Evolutionary conservation across 2,797 vertebrate genomes (phyloP), one percentile per base, ranked within the genome.

Genomic region (Bufotes viridis): DNA sequence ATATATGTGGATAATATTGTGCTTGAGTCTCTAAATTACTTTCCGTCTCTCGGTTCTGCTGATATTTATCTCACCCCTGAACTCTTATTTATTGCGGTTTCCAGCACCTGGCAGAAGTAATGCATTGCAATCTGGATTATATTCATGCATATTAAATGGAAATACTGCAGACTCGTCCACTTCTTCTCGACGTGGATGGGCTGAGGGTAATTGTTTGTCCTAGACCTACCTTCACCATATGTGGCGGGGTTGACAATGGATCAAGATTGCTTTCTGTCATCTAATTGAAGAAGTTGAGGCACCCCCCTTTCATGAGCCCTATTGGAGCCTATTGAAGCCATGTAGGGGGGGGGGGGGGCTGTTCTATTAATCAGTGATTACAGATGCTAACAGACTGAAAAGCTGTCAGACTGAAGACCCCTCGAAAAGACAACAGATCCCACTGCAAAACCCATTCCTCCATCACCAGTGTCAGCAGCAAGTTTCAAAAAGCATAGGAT

Each of bases 11-110:
- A 34, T 84, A 88, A 24, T 85, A 88, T 88, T 74, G 82, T 55
- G 55, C 81, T 80, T 22, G 76, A 84, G 87, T 81, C 80, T 85
- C 67, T 84, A 84, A 88, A 84, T 88, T 53, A 85, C 87, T 88
- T 85, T 84, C 87, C 55, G 49, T 72, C 63, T 63, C 82, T 84
- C 81, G 22, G 34, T 18, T 53, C 24, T 17, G 75, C 34, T 69
- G 24, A 88, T 85, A 79, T 74, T 58, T 72, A 85, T 84, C 69
- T 88, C 70, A 83, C 81, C 82, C 76, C 53, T 88, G 81, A 78
- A 85, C 81, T 84, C 63, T 51, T 88, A 84, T 88, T 88, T 88
- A 88, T 88, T 70, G 74, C 20, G n/a, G 13, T 51, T 79, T 70
- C 29, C 55, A 53, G 22, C 69, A 26, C 60, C 55, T 51, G 42